Conservation (phyloP, 2,888 invertebrate species). For the Oscheius onirici region DNA sequence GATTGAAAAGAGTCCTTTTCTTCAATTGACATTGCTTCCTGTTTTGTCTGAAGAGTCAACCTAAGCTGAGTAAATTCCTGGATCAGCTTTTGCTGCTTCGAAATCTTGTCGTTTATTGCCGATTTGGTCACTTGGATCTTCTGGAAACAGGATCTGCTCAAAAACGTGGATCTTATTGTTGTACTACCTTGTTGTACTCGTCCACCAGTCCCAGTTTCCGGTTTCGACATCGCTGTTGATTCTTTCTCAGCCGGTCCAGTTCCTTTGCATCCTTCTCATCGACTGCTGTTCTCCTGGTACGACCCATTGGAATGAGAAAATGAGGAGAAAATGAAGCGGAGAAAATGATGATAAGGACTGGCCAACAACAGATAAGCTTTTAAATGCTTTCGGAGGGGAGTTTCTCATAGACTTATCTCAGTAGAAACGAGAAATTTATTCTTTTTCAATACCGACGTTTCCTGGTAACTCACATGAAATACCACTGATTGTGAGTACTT, state of each 20-base stretch:
- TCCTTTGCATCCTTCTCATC: constrained; percentile 10
- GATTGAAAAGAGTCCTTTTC: background rate
- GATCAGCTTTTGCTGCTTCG: constrained; percentile 1
- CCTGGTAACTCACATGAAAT: no score
- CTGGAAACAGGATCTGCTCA: background rate
- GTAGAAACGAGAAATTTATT: no score
- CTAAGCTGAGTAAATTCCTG: background rate
- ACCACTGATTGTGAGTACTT: no score
- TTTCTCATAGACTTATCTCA: no score
- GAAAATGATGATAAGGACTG: no score
- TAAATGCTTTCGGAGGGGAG: no score
- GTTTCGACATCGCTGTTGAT: constrained; percentile 16
- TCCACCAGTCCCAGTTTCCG: constrained; percentile 15
- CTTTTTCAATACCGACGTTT: no score
- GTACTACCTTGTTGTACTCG: constrained; percentile 5
- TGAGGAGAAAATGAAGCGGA: no score
- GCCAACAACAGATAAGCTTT: no score
- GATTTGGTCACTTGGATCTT: background rate
- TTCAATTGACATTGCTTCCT: background rate
- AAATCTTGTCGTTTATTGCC: constrained; percentile 2
- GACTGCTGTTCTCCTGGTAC: background rate
- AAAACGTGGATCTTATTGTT: background rate
- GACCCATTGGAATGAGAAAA: constrained; percentile 1
- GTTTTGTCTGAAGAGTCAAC: background rate
- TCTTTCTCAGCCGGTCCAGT: constrained; percentile 4